Conservation (phyloP, 2,113 vertebrate species). For the Pyrgilauda ruficollis region DNA sequence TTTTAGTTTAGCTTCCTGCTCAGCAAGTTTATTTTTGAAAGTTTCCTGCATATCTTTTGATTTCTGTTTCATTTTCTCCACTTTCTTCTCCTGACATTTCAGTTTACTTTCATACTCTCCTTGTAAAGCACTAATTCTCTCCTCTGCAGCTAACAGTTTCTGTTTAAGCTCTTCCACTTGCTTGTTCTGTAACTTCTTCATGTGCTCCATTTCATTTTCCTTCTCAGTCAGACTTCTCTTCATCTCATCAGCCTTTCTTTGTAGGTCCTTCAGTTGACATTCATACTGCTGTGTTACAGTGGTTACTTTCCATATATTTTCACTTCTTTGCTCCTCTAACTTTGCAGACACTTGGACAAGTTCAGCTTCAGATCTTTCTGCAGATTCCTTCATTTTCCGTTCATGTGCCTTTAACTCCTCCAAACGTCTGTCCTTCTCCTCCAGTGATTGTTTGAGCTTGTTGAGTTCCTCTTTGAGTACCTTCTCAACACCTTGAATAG, state of each 20-base stretch:
- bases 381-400: constrained; percentile 70
- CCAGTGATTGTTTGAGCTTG: constrained; percentile 76
- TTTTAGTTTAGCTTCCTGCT: constrained; percentile 86
- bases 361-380: constrained; percentile 72
- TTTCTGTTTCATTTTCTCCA: constrained; percentile 87
- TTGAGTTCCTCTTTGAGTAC: constrained; percentile 82
- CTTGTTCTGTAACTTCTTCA: constrained; percentile 71
- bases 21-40: constrained; percentile 85
- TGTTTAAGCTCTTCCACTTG: constrained; percentile 80
- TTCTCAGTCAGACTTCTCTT: constrained; percentile 75
- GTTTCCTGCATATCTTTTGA: constrained; percentile 87
- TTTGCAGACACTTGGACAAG: constrained; percentile 56
- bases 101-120: constrained; percentile 84
- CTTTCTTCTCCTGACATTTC: constrained; percentile 84
- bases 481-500: constrained; percentile 78
- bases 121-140: constrained; percentile 70
- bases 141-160: constrained; percentile 74
- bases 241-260: constrained; percentile 69
- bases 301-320: constrained; percentile 72
- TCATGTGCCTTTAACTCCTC: constrained; percentile 69
- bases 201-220: constrained; percentile 71
- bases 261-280: constrained; percentile 64
- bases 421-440: constrained; percentile 81
- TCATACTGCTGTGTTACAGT: constrained; percentile 70
- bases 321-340: constrained; percentile 71